Evolutionary conservation across 2,797 vertebrate species (phyloP).

Genomic region (Peromyscus nudipes): DNA sequence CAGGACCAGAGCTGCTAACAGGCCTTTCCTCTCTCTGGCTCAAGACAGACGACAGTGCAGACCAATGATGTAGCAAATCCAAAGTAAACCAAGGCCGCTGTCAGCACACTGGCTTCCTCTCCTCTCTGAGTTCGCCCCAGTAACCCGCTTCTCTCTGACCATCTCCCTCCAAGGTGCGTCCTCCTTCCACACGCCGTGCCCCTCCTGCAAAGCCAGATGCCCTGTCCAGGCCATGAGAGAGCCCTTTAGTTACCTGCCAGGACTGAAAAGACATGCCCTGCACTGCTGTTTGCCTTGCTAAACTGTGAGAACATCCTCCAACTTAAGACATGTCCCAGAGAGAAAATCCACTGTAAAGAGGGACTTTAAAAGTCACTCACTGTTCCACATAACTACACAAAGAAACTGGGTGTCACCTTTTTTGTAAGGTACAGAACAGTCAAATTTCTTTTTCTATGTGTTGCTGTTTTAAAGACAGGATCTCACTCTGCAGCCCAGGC

Average conservation of each 20-base stretch:
- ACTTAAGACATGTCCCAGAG: neutral
- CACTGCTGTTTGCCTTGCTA: neutral
- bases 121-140: conserved; percentile 45
- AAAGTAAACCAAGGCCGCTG: neutral
- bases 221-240: neutral
- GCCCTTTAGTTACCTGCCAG: neutral
- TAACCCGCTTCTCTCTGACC: conserved; percentile 65
- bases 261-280: neutral
- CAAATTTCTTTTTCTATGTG: neutral
- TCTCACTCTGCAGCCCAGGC: neutral
- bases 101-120: neutral
- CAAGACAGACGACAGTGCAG: neutral
- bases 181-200: neutral
- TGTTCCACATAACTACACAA: neutral
- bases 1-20: neutral
- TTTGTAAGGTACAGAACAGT: neutral
- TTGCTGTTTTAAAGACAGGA: neutral
- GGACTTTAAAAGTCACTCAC: conserved; percentile 5
- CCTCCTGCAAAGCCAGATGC: conserved; percentile 57
- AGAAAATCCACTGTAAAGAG: neutral
- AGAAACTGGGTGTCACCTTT: neutral
- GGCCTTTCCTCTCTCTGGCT: neutral
- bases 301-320: neutral
- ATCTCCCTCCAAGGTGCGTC: neutral
- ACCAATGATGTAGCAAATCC: neutral